These are phyloP conservation scores for Ambastaia sidthimunki DNA, from an alignment of 2,797 vertebrate species.

Conservation along the genomic window DNA sequence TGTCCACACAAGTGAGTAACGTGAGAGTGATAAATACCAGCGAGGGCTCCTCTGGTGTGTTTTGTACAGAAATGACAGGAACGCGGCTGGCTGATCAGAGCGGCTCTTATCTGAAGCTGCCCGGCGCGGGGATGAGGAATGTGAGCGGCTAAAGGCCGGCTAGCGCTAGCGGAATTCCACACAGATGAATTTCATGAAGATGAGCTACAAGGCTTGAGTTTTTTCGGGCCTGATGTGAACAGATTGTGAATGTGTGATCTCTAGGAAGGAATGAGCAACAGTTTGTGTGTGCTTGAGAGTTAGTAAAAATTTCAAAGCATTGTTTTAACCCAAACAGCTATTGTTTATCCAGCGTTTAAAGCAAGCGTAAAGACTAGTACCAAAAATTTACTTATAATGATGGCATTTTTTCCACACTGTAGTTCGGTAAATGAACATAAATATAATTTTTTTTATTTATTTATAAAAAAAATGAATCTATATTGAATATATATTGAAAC, in stretches of 20 bases:
- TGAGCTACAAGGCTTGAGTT: constrained; percentile 78
- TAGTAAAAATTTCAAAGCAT: not conserved
- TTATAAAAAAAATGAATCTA: too few species aligned
- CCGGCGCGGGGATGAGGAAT: constrained; percentile 69
- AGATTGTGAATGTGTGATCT: constrained; percentile 58
- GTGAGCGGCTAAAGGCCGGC: constrained; percentile 69
- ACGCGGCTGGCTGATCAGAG: constrained; percentile 69
- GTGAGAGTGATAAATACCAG: constrained; percentile 58
- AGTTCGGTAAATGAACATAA: not conserved
- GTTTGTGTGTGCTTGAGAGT: not conserved
- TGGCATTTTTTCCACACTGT: not conserved
- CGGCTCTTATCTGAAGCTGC: constrained; percentile 79
- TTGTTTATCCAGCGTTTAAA: not conserved
- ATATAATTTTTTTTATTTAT: not conserved
- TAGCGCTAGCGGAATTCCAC: constrained; percentile 77
- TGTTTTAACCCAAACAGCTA: not conserved
- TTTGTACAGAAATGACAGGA: constrained; percentile 73
- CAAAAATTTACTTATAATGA: too few species aligned
- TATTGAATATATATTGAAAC: too few species aligned
- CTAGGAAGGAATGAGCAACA: constrained; percentile 17
- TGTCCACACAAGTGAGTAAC: constrained; percentile 33
- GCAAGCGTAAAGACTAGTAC: too few species aligned
- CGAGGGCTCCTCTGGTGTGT: constrained; percentile 67
- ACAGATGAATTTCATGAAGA: constrained; percentile 81
- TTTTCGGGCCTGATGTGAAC: constrained; percentile 90